These are phyloP conservation scores for Drepana falcataria DNA, from an alignment of 2,888 invertebrate genomes.

Conservation along the genomic window DNA sequence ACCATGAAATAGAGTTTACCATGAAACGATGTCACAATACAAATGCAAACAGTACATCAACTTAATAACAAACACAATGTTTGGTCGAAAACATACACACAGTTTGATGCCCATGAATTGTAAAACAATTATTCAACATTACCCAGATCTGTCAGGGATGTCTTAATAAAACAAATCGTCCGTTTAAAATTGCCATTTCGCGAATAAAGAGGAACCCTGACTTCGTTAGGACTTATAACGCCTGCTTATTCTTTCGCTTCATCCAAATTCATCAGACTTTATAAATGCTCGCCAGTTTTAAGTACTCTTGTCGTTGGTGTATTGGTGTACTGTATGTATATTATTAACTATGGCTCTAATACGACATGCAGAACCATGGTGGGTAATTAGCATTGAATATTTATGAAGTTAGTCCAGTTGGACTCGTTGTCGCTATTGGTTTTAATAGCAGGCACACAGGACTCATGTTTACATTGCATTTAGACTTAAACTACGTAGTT, in stretches of 20 bases:
- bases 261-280: too few relatives aligned
- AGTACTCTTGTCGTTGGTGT: too few relatives aligned
- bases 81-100: too few relatives aligned
- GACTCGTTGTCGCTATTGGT: slow-evolving; percentile 18
- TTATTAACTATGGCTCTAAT: neutral
- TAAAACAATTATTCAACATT: too few relatives aligned
- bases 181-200: too few relatives aligned
- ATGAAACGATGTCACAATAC: neutral
- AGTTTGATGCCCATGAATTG: too few relatives aligned
- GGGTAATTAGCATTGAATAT: slow-evolving; percentile 23
- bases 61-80: neutral
- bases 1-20: neutral
- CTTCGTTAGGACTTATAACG: too few relatives aligned
- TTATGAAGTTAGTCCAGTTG: slow-evolving; percentile 14
- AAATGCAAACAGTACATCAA: neutral
- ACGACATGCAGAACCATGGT: neutral
- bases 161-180: too few relatives aligned
- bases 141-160: too few relatives aligned
- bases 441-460: neutral
- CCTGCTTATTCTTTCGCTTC: too few relatives aligned
- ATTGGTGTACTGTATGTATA: neutral
- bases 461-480: neutral
- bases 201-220: too few relatives aligned
- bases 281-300: too few relatives aligned
- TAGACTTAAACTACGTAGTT: neutral